Evolutionary conservation across 2,113 vertebrate species (phyloP).

Genomic region (Protomyctophum bolini): DNA sequence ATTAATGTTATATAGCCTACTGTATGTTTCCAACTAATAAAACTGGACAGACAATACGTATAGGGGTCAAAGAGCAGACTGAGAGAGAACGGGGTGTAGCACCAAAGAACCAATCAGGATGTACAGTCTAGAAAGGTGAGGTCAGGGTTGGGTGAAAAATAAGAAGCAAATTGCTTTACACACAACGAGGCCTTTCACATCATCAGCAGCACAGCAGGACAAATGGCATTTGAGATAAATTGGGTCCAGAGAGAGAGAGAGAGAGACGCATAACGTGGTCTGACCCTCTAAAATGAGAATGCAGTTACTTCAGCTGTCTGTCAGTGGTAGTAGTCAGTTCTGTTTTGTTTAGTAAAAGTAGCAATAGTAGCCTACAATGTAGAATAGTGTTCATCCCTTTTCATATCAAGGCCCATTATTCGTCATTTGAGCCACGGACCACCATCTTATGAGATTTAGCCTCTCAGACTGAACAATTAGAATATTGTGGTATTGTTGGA

Average conservation of each 20-base stretch:
- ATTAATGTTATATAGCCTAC: conserved; percentile 33
- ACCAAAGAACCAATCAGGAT: conserved; percentile 22
- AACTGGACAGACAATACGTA: conserved; percentile 23
- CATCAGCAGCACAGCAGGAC: not conserved
- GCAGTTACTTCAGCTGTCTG: too few relatives aligned
- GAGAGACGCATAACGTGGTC: too few relatives aligned
- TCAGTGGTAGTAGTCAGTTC: too few relatives aligned
- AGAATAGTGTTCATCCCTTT: too few relatives aligned
- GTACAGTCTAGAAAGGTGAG: conserved; percentile 26
- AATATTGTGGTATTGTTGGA: too few relatives aligned
- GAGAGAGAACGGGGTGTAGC: not conserved
- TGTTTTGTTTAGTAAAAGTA: too few relatives aligned
- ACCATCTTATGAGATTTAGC: too few relatives aligned
- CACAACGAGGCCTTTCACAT: conserved; percentile 9
- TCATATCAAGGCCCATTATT: too few relatives aligned
- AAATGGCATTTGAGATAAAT: conserved; percentile 7
- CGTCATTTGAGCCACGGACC: too few relatives aligned
- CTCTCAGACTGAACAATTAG: too few relatives aligned
- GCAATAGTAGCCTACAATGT: too few relatives aligned
- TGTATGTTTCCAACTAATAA: conserved; percentile 31
- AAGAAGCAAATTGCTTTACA: conserved; percentile 19
- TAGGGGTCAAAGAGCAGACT: conserved; percentile 31
- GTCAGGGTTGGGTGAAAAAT: conserved; percentile 18
- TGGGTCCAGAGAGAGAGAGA: conserved; percentile 8
- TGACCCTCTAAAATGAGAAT: too few relatives aligned